These are phyloP conservation scores for Monochamus alternatus DNA, from an alignment of 2,888 invertebrate species.

Conservation along the genomic window DNA sequence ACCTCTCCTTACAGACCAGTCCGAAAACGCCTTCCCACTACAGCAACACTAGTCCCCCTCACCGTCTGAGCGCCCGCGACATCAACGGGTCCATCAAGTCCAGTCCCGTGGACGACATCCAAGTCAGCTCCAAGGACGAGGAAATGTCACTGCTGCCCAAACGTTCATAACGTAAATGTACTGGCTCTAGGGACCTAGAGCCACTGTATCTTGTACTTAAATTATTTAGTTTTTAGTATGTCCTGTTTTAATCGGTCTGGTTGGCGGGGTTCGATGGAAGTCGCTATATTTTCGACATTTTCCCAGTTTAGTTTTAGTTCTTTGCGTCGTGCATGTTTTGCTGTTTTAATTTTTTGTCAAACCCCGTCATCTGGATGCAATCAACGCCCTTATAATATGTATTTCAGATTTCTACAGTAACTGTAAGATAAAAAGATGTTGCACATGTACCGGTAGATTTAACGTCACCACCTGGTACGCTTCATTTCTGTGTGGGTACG, in stretches of 20 bases:
- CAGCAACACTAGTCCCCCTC: conserved; percentile 63
- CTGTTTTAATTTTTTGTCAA: neutral
- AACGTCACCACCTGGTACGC: conserved; percentile 43
- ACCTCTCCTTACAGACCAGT: conserved; percentile 45
- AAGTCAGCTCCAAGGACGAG: conserved; percentile 59
- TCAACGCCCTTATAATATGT: conserved; percentile 15
- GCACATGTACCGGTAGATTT: conserved; percentile 35
- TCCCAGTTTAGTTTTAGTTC: neutral
- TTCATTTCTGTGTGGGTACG: conserved; percentile 12
- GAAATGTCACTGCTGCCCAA: conserved; percentile 65
- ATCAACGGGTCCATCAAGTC: conserved; percentile 65
- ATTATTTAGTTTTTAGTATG: conserved; percentile 16
- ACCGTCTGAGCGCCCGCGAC: conserved; percentile 59
- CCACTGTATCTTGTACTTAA: conserved; percentile 38
- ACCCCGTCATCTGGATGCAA: neutral
- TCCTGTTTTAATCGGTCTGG: neutral
- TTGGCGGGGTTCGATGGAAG: neutral
- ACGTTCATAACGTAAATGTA: conserved; percentile 65
- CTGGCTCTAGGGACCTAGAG: conserved; percentile 46
- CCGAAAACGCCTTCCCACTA: conserved; percentile 64
- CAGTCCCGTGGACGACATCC: conserved; percentile 59
- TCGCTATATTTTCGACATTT: neutral
- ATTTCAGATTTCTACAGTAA: conserved; percentile 34
- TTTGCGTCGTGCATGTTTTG: neutral
- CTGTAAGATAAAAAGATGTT: conserved; percentile 33